A percentile compares a stretch with the other conserved stretches of the same genome.
Conservation (phyloP, 2,888 invertebrate species). For the Colostygia pectinataria region DNA sequence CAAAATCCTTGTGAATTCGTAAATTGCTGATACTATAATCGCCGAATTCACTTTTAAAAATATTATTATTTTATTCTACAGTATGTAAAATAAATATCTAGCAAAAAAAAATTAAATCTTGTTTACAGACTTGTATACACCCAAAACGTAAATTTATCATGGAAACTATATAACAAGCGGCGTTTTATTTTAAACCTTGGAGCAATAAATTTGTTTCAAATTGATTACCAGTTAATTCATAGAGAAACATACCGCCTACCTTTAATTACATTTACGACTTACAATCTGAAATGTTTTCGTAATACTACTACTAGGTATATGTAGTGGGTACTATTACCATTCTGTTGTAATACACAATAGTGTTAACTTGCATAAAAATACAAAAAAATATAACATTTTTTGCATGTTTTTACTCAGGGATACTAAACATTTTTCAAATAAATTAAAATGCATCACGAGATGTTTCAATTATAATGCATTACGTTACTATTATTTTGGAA, state of each 20-base stretch:
- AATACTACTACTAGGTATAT: too few species aligned
- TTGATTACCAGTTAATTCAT: conserved; percentile 71
- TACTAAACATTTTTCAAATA: too few species aligned
- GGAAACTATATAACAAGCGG: conserved; percentile 63
- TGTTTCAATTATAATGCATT: conserved; percentile 2
- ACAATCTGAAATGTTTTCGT: conserved; percentile 9
- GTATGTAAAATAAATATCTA: too few species aligned
- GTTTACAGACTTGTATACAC: background rate
- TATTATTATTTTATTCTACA: too few species aligned
- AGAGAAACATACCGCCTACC: conserved; percentile 63
- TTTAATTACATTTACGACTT: conserved; percentile 68
- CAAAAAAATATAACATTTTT: too few species aligned
- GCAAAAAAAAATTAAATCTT: background rate
- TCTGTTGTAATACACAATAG: conserved; percentile 10
- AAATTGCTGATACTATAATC: too few species aligned
- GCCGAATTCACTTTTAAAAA: too few species aligned
- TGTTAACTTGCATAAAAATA: conserved; percentile 3
- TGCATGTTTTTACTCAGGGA: too few species aligned
- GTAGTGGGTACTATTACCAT: too few species aligned
- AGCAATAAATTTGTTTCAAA: conserved; percentile 69
- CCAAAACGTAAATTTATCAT: conserved; percentile 59
- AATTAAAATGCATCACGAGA: too few species aligned
- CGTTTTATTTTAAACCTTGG: conserved; percentile 51
- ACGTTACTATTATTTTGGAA: conserved; percentile 5
- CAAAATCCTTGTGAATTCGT: too few species aligned